These are phyloP conservation scores for Tyrannus savana DNA, from an alignment of 2,113 vertebrate species.

Conservation along the genomic window DNA sequence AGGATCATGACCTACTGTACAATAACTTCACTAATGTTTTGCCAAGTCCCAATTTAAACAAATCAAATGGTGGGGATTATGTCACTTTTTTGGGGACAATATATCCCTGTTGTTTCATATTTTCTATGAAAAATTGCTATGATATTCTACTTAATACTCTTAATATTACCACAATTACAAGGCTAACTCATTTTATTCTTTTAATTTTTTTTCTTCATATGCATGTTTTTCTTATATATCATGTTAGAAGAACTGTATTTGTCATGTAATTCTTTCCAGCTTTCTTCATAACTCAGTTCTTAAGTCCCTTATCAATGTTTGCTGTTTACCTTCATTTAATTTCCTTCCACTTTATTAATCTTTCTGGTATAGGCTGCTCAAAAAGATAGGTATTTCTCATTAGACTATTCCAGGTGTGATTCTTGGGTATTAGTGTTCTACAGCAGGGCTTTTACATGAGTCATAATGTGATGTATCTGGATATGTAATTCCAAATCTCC, in stretches of 20 bases:
- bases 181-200: not conserved
- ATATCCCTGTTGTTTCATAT: not conserved
- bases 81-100: not conserved
- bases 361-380: not conserved
- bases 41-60: constrained; percentile 60
- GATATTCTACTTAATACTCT: not conserved
- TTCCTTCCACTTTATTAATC: not conserved
- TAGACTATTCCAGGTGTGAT: not conserved
- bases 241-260: not conserved
- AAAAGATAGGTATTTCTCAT: not conserved
- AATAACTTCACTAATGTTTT: constrained; percentile 53
- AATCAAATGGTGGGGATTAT: constrained; percentile 33
- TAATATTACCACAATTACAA: not conserved
- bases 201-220: not conserved
- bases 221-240: not conserved
- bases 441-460: not conserved
- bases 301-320: not conserved
- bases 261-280: not conserved
- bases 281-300: not conserved
- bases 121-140: not conserved
- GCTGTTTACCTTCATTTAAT: not conserved
- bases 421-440: not conserved
- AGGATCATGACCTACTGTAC: constrained; percentile 64
- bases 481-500: not conserved
- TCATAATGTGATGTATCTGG: not conserved